phyloP scores from a whole-genome alignment of 2,797 vertebrate genomes.

The Hapalemur alaotrensis region DNA sequence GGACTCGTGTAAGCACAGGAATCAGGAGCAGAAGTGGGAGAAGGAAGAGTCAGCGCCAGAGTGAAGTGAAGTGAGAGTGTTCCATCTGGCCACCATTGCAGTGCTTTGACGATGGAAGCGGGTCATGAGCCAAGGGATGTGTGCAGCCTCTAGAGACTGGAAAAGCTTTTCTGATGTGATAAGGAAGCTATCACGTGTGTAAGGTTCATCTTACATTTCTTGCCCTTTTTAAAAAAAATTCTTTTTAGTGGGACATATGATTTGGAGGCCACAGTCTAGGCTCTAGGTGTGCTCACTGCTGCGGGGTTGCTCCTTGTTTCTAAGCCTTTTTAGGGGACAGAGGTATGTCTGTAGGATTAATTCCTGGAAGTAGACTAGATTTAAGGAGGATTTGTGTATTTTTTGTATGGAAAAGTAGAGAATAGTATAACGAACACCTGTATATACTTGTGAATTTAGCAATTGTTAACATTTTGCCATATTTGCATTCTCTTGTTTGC shows the following conservation, averaged over 20 bases:
- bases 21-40: background rate
- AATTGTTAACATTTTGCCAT: background rate
- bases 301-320: background rate
- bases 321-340: background rate
- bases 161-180: background rate
- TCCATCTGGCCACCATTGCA: background rate
- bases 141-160: background rate
- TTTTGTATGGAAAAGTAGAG: background rate
- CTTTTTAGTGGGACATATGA: background rate
- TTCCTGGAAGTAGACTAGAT: background rate
- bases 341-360: background rate
- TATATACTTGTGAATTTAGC: background rate
- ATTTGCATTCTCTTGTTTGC: background rate
- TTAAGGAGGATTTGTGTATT: background rate
- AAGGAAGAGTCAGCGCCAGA: background rate
- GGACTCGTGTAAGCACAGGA: background rate
- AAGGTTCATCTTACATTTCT: background rate
- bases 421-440: background rate
- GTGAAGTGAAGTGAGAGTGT: background rate
- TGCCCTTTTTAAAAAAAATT: background rate
- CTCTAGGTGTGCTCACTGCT: background rate
- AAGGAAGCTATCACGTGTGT: background rate
- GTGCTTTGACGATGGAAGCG: background rate
- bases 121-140: background rate
- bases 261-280: background rate